Evolutionary conservation across 2,797 vertebrate species (phyloP), one percentile per base, ranked within the genome.

Genomic region (Sebastolobus altivelis): DNA sequence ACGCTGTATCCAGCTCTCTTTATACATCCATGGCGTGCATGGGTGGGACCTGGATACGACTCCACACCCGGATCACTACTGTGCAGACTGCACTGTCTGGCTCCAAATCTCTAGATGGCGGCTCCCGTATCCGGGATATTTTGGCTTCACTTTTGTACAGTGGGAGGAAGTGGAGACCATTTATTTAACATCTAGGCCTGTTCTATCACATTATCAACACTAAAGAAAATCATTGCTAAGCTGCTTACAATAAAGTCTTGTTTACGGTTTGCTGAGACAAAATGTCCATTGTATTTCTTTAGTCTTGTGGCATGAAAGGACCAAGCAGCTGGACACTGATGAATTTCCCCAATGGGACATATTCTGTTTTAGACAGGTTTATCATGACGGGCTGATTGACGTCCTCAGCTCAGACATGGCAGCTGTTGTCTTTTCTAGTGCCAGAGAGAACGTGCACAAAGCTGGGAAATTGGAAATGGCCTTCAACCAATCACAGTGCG

Each of bases 401-500:
- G 10, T 71, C 43, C 25, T 56, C 20, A 63, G 29, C 46, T 37
- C 4, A 52, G 38, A 68, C 46, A 16, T 37, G 54, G 38, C 77
- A 77, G 29, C 46, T 82, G 22, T 66, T 70, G 31, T 65, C 43
- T 67, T 66, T 27, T 61, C 33, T 31, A 10, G 35, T 27, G 70
- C 61, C 72, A 77, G 62, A 77, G 29, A 56, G 65, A 75, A 75
- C 10, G 6, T 20, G 22, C 43, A 43, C 25, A 38, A 58, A 75
- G 59, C 27, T 18, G 11, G n/a, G 37, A 79, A 71, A 78, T 60
- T 58, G 8, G 1, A 35, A 67, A 56, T 63, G 4, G 9, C 4
- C 33, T 72, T 76, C 54, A 80, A 68, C 93, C 93, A 93, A 93
- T 94, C 83, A 79, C 16, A 46, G 63, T 27, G 31, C 9, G 5